Base-by-base conservation (phyloP, 2,113 vertebrate genomes). In the Atlantisia rogersi region DNA sequence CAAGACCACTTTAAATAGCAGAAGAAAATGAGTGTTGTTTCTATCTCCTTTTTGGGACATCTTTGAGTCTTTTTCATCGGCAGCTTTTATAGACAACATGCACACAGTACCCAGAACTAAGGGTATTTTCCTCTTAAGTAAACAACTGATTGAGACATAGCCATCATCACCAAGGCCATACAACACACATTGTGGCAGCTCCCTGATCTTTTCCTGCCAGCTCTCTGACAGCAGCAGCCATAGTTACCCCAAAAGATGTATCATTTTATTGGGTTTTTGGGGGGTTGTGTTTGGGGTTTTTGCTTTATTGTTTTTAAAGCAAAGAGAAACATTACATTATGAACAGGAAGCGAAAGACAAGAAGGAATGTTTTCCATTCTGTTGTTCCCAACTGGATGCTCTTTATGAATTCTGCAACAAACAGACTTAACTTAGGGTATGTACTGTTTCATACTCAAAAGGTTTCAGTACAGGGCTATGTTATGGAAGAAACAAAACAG, bases 31-130 rank as follows among this genome's bases (percentile, higher is more conserved):
- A 82, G 28, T 15, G 29, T 17, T 70, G 29, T 4, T 93, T 90
- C 60, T 53, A 11, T 86, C 29, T 95, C 95, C 95, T 95, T 96
- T 93, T 95, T 81, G 63, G 79, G 92, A 71, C 71, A 95, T 83
- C 68, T 88, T 31, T 52, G 48, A 15, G 2, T 44, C 7, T 1
- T 81, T 78, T 75, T 67, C 64, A 63, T 59, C 64, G 75, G 69
- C 14, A 90, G 80, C 32, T 71, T 75, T 91, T 78, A 52, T 3
- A 82, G 73, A 86, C 19, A 94, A 52, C 17, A 74, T 92, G 39
- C 20, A 42, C 24, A 62, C 7, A 58, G n/a, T 59, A 91, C 32
- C 35, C 52, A 90, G 86, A 56, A 14, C 14, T 21, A n/a, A 64
- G 82, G 26, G 80, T 48, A 42, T 59, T 77, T 88, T 76, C 24